Percentiles rank a stretch among this genome's conserved stretches.
Conservation (phyloP, 1,140 invertebrate species). For the Piezodorus guildinii region DNA sequence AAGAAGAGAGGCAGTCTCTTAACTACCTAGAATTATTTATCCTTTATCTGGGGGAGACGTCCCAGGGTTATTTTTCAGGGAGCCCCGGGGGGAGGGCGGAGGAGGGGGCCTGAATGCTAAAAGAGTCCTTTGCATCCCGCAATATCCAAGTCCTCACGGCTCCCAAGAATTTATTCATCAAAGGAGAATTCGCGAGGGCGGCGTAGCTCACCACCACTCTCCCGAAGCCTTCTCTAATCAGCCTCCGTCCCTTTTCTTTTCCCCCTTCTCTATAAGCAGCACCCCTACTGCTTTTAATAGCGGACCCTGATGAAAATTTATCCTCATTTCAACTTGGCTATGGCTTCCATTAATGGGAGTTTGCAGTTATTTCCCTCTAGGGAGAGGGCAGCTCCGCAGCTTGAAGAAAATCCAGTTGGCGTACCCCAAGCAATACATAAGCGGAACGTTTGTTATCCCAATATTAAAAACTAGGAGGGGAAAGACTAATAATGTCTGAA, state of each 20-base stretch:
- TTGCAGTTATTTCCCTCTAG: no score
- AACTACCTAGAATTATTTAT: conserved; percentile 7
- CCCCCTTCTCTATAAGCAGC: neutral
- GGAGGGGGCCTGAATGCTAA: conserved; percentile 3
- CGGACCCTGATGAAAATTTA: neutral
- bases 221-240: neutral
- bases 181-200: conserved; percentile 1
- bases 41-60: conserved; percentile 1
- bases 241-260: neutral
- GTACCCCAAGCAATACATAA: no score
- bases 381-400: no score
- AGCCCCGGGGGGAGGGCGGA: neutral
- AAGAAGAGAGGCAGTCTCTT: neutral
- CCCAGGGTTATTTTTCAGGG: neutral
- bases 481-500: no score
- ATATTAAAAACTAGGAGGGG: no score
- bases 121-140: conserved; percentile 4
- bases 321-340: neutral
- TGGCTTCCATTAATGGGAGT: no score
- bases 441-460: no score
- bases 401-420: no score
- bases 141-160: neutral
- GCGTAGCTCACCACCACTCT: neutral
- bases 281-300: neutral
- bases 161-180: conserved; percentile 7